Base-by-base conservation (phyloP, 2,797 vertebrate species). In the Masticophis lateralis region DNA sequence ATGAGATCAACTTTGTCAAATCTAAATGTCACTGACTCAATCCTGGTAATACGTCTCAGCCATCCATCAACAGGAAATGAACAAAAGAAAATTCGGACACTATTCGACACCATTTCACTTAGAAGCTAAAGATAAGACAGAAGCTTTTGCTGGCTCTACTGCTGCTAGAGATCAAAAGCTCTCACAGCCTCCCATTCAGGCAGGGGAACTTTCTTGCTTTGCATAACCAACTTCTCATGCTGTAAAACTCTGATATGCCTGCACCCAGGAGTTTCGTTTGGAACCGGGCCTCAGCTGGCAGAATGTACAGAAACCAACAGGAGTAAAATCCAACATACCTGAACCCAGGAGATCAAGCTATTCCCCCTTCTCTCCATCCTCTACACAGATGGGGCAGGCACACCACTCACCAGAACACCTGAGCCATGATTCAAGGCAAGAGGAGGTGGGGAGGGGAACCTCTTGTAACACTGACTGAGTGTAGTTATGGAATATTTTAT, bases 401-500 rank as follows among this genome's bases (percentile, higher is more conserved):
- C 12, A 86, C 63, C 3, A 12, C 9, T 87, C 88, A 27, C 25
- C 90, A 93, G 91, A 91, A 87, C 47, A 83, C 51, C 60, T 59
- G 74, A 66, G 83, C 53, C 74, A 0, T 16, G 55, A 93, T 95
- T 89, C 37, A 3, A 92, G 92, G 0, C 32, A 37, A 37, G 32
- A 9, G 69, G 0, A 14, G 7, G n/a, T 0, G 66, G n/a, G 2
- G 66, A 1, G 88, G 93, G 95, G 95, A 16, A 25, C 93, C 95
- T 89, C 96, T 94, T 93, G 95, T 88, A 86, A 97, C 96, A 97
- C 96, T 90, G 92, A 91, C 95, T 95, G 92, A 91, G 94, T 95
- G 97, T 97, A 94, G 93, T 95, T 95, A 96, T 96, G 98, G 97
- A 97, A 95, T 98, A 97, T 98, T 98, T 98, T 98, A 99, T 99